Percentiles rank a stretch among this genome's conserved stretches.
Conservation (phyloP, 1,140 invertebrate genomes). For the Apis florea region DNA sequence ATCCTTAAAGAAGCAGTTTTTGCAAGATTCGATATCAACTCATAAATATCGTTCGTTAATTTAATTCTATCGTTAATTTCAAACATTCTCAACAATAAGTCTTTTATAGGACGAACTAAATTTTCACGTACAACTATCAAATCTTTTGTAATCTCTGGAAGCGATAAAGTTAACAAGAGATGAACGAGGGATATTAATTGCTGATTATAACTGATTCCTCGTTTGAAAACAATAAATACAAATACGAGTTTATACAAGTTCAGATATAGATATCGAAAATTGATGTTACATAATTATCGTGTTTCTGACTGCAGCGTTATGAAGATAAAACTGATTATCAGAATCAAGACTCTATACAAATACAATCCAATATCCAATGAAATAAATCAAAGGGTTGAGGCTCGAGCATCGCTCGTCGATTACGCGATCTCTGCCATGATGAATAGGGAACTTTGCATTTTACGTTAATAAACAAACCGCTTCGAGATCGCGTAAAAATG, state of each 20-base stretch:
- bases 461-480: constrained; percentile 21
- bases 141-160: not conserved
- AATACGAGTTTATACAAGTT: constrained; percentile 1
- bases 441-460: not conserved
- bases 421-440: not conserved
- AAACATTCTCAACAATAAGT: not conserved
- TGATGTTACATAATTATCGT: not conserved
- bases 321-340: not conserved
- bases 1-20: not conserved
- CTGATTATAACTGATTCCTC: not conserved
- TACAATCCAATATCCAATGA: not conserved
- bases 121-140: not conserved
- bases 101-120: not conserved
- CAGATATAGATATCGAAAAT: not conserved
- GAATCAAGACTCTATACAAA: not conserved
- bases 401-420: not conserved
- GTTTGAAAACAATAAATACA: not conserved
- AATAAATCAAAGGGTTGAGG: not conserved
- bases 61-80: not conserved
- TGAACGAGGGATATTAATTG: not conserved
- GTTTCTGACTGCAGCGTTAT: not conserved
- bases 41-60: not conserved
- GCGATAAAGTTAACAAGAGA: not conserved
- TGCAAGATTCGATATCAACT: not conserved
- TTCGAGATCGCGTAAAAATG: not conserved